Evolutionary conservation across 2,888 invertebrate genomes (phyloP).

Genomic region (Ochropleura leucogaster): DNA sequence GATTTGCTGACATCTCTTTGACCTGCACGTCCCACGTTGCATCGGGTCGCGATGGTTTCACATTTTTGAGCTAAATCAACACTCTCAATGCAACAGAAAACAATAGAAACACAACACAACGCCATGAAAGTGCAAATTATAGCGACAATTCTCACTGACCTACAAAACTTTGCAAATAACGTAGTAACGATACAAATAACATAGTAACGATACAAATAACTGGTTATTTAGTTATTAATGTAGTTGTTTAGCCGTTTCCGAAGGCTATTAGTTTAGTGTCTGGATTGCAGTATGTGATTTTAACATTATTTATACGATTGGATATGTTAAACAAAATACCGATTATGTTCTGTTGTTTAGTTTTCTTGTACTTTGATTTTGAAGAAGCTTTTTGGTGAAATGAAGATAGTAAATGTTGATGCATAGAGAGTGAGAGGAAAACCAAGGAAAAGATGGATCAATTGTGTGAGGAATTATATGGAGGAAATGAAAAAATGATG

Average conservation of each 20-base stretch:
- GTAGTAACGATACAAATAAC: constrained; percentile 41
- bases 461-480: too few species aligned
- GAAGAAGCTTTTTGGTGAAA: neutral
- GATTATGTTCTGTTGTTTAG: neutral
- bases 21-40: constrained; percentile 33
- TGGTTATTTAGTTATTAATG: constrained; percentile 35
- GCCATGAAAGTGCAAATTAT: constrained; percentile 47
- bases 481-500: too few species aligned
- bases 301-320: neutral
- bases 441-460: too few species aligned
- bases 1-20: neutral
- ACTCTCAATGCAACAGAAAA: constrained; percentile 26
- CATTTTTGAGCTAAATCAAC: constrained; percentile 40
- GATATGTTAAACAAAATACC: neutral
- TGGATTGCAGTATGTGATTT: neutral
- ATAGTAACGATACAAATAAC: constrained; percentile 15
- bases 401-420: neutral
- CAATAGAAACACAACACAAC: constrained; percentile 34
- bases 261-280: constrained; percentile 2
- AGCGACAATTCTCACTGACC: constrained; percentile 49
- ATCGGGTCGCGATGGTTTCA: constrained; percentile 27
- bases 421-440: too few species aligned
- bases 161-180: constrained; percentile 46
- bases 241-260: constrained; percentile 18
- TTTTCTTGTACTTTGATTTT: neutral